Evolutionary conservation across 2,113 vertebrate species (phyloP), one percentile per base, ranked within the genome.

Genomic region (Datnioides undecimradiatus): DNA sequence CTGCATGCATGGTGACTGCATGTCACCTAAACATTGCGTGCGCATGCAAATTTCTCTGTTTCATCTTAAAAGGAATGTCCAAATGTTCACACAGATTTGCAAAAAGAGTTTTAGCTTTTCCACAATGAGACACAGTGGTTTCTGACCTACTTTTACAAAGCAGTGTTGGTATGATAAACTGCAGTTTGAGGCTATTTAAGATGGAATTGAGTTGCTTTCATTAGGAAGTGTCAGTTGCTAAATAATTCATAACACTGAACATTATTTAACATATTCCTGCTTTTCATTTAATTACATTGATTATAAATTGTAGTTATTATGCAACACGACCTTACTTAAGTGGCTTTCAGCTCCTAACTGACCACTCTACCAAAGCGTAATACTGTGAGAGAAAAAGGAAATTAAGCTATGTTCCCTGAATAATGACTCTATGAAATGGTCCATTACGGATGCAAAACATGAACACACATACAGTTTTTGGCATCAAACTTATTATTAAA

Each of bases 121-220:
- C 58, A 64, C 40, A 64, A 38, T 75, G 31, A 87, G 73, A 79
- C 62, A 63, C 46, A 41, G 66, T 55, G 13, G n/a, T 29, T 29
- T 46, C 36, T 87, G 87, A 79, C 84, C 76, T 81, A 83, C 58
- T 85, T 87, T 79, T 58, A 65, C 12, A 80, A 74, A 80, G 76
- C 17, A 67, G 64, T 21, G 67, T 46, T 55, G 45, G 48, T 31
- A 31, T 54, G 57, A 85, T 63, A 78, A 86, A 84, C 60, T 76
- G 48, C 66, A 23, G 38, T 88, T 76, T 79, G 79, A 63, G 70
- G 76, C 76, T 81, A 76, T 89, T 79, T 82, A 75, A 68, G 73
- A 68, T 72, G 43, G 60, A 80, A 79, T n/a, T 59, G 58, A 79
- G 70, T 21, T 14, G 51, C 78, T 82, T 87, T 81, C 52, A 71